Evolutionary conservation across 1,140 invertebrate species (phyloP).

Genomic region (Linepithema humile): DNA sequence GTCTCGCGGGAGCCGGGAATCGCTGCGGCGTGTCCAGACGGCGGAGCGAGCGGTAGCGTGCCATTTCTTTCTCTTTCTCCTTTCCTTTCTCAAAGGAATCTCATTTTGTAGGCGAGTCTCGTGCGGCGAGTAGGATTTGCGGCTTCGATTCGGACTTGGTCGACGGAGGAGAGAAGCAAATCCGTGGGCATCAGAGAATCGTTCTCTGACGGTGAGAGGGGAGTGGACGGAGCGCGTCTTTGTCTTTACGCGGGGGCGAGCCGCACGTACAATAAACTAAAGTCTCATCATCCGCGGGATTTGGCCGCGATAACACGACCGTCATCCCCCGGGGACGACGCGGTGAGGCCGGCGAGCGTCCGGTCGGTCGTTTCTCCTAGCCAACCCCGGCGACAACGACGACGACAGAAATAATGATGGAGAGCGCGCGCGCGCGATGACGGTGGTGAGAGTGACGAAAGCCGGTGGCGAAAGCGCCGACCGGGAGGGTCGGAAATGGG

Average conservation of each 20-base stretch:
- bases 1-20: slow-evolving; percentile 5
- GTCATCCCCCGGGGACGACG: slow-evolving; percentile 73
- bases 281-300: slow-evolving; percentile 84
- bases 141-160: slow-evolving; percentile 62
- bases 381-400: slow-evolving; percentile 2
- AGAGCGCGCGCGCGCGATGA: not conserved
- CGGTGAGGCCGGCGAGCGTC: slow-evolving; percentile 60
- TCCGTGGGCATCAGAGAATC: slow-evolving; percentile 63
- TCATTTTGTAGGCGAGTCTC: slow-evolving; percentile 76
- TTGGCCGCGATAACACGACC: slow-evolving; percentile 81
- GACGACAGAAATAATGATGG: slow-evolving; percentile 59
- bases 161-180: slow-evolving; percentile 62
- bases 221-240: slow-evolving; percentile 45
- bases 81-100: slow-evolving; percentile 56
- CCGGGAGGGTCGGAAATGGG: slow-evolving; percentile 44
- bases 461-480: not conserved
- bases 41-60: not conserved
- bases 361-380: slow-evolving; percentile 40
- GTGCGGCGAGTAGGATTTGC: slow-evolving; percentile 66
- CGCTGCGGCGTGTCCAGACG: not conserved
- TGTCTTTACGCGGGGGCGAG: slow-evolving; percentile 56
- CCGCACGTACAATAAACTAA: slow-evolving; percentile 83
- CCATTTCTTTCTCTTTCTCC: slow-evolving; percentile 24
- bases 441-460: slow-evolving; percentile 19
- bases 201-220: not conserved